These are phyloP conservation scores for Trematocara unimaculatum DNA, from an alignment of 2,113 vertebrate species.

Conservation along the genomic window DNA sequence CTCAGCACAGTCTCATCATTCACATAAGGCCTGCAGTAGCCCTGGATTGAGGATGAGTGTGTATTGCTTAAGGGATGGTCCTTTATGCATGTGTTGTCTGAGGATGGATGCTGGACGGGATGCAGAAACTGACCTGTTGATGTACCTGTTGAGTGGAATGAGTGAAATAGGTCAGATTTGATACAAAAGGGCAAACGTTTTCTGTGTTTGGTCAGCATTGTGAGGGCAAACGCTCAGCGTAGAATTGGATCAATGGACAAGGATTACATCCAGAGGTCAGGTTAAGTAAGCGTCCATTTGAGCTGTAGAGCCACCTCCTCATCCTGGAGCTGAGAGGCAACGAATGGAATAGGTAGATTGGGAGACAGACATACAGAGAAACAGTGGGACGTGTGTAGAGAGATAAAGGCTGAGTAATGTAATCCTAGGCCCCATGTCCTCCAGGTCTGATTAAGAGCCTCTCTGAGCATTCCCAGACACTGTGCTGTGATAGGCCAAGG, in stretches of 20 bases:
- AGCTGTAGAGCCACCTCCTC: background rate
- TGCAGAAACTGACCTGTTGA: constrained; percentile 19
- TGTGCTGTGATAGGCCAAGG: constrained; percentile 60
- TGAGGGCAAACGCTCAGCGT: background rate
- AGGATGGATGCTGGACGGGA: background rate
- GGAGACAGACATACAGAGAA: background rate
- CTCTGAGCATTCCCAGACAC: constrained; percentile 42
- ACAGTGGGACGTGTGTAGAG: constrained; percentile 23
- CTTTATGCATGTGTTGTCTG: background rate
- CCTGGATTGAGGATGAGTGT: constrained; percentile 32
- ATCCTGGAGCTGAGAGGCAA: background rate
- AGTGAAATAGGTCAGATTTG: background rate
- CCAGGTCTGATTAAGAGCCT: constrained; percentile 60
- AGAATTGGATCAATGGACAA: constrained; percentile 31
- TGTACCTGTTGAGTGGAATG: constrained; percentile 18
- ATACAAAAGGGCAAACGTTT: background rate
- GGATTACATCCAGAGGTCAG: constrained; percentile 33
- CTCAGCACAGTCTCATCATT: constrained; percentile 63
- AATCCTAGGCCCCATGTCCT: constrained; percentile 39
- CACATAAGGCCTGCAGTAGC: constrained; percentile 41
- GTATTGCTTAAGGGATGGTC: constrained; percentile 10
- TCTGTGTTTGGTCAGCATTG: constrained; percentile 15
- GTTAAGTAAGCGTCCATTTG: constrained; percentile 42
- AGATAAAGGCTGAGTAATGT: constrained; percentile 63
- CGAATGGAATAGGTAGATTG: background rate